These are phyloP conservation scores for Aphelenchoides fujianensis DNA, from an alignment of 1,140 invertebrate genomes.

Conservation along the genomic window DNA sequence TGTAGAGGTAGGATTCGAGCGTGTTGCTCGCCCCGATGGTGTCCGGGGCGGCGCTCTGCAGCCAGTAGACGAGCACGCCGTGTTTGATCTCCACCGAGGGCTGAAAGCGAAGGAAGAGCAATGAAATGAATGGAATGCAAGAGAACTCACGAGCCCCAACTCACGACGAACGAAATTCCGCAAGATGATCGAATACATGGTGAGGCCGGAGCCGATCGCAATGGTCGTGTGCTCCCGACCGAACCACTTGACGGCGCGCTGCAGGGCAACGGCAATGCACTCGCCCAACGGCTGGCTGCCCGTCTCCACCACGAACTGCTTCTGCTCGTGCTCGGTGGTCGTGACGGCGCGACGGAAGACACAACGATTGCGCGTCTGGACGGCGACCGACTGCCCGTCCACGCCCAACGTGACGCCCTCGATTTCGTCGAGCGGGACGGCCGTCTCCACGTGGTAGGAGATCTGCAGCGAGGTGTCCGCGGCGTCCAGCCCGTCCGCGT, in stretches of 20 bases:
- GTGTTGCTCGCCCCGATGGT: neutral
- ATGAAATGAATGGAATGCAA: neutral
- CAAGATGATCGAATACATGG: slow-evolving; percentile 13
- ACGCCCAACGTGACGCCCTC: slow-evolving; percentile 15
- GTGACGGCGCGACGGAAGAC: slow-evolving; percentile 3
- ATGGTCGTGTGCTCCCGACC: neutral
- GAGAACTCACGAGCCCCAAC: slow-evolving; percentile 7
- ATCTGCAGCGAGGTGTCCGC: slow-evolving; percentile 13
- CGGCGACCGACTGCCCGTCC: slow-evolving; percentile 38
- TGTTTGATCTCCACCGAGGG: slow-evolving; percentile 36
- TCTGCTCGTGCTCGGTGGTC: slow-evolving; percentile 20
- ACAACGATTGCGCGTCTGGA: slow-evolving; percentile 17
- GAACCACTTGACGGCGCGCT: slow-evolving; percentile 17
- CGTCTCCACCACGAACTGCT: slow-evolving; percentile 32
- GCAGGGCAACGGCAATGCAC: slow-evolving; percentile 24
- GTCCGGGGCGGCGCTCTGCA: slow-evolving; percentile 31
- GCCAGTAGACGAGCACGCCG: slow-evolving; percentile 37
- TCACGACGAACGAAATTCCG: slow-evolving; percentile 13
- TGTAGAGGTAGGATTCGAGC: slow-evolving; percentile 38
- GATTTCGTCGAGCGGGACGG: slow-evolving; percentile 7
- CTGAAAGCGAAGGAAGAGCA: slow-evolving; percentile 25
- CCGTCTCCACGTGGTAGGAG: slow-evolving; percentile 11
- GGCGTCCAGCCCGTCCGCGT: neutral
- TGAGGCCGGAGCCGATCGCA: neutral
- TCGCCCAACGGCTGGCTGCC: slow-evolving; percentile 35